Conservation (phyloP, 2,888 invertebrate species). For the Ichneumon xanthorius region DNA sequence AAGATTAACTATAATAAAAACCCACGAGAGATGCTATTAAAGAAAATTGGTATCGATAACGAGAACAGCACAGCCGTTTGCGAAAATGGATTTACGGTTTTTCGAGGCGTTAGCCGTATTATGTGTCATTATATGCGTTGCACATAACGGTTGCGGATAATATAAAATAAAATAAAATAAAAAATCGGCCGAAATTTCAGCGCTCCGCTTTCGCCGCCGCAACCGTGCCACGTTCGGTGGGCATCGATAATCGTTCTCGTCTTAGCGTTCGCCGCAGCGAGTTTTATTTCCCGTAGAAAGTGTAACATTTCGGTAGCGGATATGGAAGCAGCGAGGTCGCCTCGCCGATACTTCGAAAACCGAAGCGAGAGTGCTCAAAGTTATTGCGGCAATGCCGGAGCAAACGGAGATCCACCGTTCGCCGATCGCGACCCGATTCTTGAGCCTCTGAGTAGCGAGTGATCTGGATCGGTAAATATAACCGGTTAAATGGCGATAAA, state of each 20-base stretch:
- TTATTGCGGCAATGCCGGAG: not conserved
- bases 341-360: conserved; percentile 38
- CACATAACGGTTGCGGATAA: not conserved
- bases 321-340: conserved; percentile 52
- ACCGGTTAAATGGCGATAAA: not conserved
- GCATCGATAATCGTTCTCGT: conserved; percentile 23
- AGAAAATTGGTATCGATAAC: not conserved
- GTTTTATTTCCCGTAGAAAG: conserved; percentile 29
- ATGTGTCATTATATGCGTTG: conserved; percentile 28
- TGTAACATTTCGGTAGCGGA: conserved; percentile 33
- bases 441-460: not conserved
- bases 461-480: not conserved
- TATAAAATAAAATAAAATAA: not conserved
- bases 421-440: not conserved
- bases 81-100: conserved; percentile 19
- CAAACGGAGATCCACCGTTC: not conserved
- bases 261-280: not conserved
- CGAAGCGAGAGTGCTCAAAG: conserved; percentile 27
- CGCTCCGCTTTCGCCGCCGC: conserved; percentile 33
- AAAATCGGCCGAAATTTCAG: conserved; percentile 34
- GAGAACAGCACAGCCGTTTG: not conserved
- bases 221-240: conserved; percentile 27
- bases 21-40: not conserved
- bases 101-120: conserved; percentile 18
- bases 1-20: not conserved